Evolutionary conservation across 2,888 invertebrate species (phyloP).

Genomic region (Stomorhina lunata): DNA sequence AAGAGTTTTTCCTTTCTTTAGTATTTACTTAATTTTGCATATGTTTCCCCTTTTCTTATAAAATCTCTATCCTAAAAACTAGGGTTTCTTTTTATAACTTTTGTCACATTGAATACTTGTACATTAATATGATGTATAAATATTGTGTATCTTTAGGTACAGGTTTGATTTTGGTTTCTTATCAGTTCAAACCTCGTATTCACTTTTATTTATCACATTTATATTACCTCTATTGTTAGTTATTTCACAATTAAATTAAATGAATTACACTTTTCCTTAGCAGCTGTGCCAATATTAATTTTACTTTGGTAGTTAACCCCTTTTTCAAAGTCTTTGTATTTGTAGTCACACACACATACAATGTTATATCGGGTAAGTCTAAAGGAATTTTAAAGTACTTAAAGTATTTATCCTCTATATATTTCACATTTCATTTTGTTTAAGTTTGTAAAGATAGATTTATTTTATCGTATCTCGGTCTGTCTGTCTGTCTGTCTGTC

Average conservation of each 20-base stretch:
- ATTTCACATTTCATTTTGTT: too few species aligned
- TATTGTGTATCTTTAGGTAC: neutral
- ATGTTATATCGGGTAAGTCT: conserved; percentile 4
- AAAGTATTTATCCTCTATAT: too few species aligned
- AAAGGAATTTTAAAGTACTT: neutral
- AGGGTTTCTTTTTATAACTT: conserved; percentile 34
- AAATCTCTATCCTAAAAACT: neutral
- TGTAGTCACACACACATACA: neutral
- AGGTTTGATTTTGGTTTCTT: neutral
- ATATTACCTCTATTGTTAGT: conserved; percentile 53
- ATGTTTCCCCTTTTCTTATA: conserved; percentile 8
- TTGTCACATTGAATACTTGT: conserved; percentile 2
- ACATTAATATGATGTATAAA: neutral
- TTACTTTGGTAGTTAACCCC: conserved; percentile 45
- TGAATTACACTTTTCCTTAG: conserved; percentile 58
- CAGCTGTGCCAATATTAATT: conserved; percentile 63
- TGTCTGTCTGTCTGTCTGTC: too few species aligned
- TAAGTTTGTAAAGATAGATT: too few species aligned
- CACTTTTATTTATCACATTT: too few species aligned
- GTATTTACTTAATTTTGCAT: conserved; percentile 30
- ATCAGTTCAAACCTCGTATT: conserved; percentile 26
- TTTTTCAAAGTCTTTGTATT: conserved; percentile 10
- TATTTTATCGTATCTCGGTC: too few species aligned
- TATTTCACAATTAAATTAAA: conserved; percentile 36
- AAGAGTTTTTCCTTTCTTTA: neutral